phyloP scores from a whole-genome alignment of 2,113 vertebrate species.

The Triplophysa dalaica region DNA sequence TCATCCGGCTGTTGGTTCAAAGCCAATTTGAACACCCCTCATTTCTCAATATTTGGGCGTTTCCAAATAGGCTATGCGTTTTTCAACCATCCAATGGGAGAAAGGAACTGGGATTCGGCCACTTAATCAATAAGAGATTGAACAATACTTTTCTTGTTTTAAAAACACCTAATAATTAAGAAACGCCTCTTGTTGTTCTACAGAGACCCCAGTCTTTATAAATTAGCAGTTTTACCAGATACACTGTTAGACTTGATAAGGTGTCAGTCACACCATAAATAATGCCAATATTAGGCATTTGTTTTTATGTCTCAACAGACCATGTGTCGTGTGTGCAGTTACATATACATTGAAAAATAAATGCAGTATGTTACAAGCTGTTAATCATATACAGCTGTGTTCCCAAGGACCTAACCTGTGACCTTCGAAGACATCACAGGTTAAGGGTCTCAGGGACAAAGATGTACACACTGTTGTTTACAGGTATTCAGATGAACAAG shows the following conservation, averaged over 20 bases:
- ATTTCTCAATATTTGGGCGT: too few relatives aligned
- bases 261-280: background rate
- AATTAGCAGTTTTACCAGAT: background rate
- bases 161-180: too few relatives aligned
- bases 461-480: constrained; percentile 63
- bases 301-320: background rate
- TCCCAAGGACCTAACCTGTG: constrained; percentile 97
- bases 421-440: constrained; percentile 88
- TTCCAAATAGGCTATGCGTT: too few relatives aligned
- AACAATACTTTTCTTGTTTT: too few relatives aligned
- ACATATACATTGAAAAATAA: background rate
- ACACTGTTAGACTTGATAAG: background rate
- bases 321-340: background rate
- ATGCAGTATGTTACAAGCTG: constrained; percentile 21
- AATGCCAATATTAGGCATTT: background rate
- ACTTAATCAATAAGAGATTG: too few relatives aligned
- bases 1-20: too few relatives aligned
- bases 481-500: background rate
- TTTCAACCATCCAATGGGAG: too few relatives aligned
- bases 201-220: too few relatives aligned
- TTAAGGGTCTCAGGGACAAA: constrained; percentile 97
- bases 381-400: constrained; percentile 71
- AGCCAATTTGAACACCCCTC: too few relatives aligned
- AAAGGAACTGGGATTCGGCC: too few relatives aligned
- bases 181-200: too few relatives aligned